These are phyloP conservation scores for Drosophila yooni DNA, from an alignment of 2,888 invertebrate species.

Conservation along the genomic window DNA sequence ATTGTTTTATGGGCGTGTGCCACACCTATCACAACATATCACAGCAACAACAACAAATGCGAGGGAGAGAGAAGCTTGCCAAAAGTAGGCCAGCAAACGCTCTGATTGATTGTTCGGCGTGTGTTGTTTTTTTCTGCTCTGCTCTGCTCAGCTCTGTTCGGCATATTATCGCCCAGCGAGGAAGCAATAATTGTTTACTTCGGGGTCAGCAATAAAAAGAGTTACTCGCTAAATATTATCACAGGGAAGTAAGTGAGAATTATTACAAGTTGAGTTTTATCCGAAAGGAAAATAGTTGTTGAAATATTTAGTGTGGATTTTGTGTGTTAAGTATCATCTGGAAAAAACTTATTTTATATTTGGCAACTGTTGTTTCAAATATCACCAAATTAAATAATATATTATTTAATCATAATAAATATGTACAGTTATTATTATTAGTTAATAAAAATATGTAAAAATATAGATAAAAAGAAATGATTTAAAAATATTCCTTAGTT, in stretches of 20 bases:
- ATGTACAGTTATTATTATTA: background rate
- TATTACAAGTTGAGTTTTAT: background rate
- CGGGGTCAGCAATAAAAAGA: background rate
- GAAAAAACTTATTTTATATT: background rate
- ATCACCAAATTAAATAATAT: background rate
- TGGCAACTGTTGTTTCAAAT: background rate
- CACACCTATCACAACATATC: constrained; percentile 48
- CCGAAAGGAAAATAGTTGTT: background rate
- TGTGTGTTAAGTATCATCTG: background rate
- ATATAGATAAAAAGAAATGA: background rate
- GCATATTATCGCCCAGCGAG: constrained; percentile 13
- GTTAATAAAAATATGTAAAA: background rate
- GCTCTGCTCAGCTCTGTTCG: constrained; percentile 17
- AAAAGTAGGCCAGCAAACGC: background rate
- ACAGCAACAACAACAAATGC: background rate
- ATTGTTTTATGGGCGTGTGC: constrained; percentile 75
- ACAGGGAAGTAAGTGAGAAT: background rate
- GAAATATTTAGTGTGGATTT: background rate
- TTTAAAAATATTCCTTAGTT: background rate
- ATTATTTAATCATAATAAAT: no score
- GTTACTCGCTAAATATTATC: constrained; percentile 3
- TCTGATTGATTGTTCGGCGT: constrained; percentile 17
- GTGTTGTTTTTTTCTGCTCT: constrained; percentile 5
- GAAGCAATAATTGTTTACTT: constrained; percentile 23
- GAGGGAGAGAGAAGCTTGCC: background rate